Conservation (phyloP, 35 echinoderm and acorn worm species). For the Strongylocentrotus purpuratus region DNA sequence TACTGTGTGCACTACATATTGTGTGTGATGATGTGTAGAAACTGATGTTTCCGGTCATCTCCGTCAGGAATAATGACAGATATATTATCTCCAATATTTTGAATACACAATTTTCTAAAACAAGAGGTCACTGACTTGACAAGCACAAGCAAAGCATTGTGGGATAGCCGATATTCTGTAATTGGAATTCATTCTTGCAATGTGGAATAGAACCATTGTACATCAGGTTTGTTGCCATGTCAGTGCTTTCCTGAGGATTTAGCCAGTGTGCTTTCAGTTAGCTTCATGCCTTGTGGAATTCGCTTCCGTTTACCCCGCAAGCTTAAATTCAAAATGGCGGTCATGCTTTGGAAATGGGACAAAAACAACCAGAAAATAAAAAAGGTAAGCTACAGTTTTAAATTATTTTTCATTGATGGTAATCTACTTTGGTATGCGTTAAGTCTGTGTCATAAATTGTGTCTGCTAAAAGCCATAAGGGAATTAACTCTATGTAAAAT, state of each 20-base stretch:
- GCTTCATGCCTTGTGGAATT: slow-evolving; percentile 49
- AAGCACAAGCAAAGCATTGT: background rate
- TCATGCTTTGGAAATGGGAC: slow-evolving; percentile 95
- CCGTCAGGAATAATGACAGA: background rate
- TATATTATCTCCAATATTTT: background rate
- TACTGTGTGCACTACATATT: background rate
- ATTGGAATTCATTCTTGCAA: background rate
- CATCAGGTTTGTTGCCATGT: background rate
- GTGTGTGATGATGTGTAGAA: background rate
- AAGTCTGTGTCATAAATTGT: no score
- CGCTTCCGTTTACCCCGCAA: slow-evolving; percentile 34
- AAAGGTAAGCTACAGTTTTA: slow-evolving; percentile 66
- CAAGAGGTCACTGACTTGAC: background rate
- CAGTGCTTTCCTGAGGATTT: slow-evolving; percentile 10
- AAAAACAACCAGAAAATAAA: slow-evolving; percentile 96
- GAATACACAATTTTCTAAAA: background rate
- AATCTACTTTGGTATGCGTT: no score
- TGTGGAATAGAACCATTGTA: background rate
- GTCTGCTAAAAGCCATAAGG: no score
- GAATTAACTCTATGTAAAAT: no score
- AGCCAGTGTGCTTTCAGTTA: background rate
- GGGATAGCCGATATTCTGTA: background rate
- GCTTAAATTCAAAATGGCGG: slow-evolving; percentile 59
- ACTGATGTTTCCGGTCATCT: background rate
- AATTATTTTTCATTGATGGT: background rate